A percentile compares a stretch with the other conserved stretches of the same genome.
phyloP scores from a whole-genome alignment of 2,113 vertebrate species.

The human region DNA sequence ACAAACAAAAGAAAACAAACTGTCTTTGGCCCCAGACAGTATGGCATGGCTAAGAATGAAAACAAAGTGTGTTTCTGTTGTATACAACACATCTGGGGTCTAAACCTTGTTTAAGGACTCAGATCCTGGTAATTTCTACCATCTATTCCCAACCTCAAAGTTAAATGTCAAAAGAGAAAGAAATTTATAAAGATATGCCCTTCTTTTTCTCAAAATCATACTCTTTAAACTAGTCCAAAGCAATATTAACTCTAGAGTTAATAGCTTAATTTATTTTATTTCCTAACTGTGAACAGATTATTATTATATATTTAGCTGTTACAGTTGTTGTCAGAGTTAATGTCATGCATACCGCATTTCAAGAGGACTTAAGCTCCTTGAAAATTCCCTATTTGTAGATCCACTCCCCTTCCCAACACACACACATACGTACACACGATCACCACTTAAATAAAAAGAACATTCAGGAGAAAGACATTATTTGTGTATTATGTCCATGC shows the following conservation, averaged over 20 bases:
- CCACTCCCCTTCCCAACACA: neutral
- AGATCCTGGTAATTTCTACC: neutral
- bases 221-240: neutral
- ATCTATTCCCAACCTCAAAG: neutral
- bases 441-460: constrained; percentile 31
- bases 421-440: too few species aligned
- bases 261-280: constrained; percentile 39
- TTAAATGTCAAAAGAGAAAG: neutral
- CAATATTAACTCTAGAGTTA: neutral
- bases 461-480: neutral
- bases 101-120: neutral
- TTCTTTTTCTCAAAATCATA: neutral
- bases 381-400: neutral
- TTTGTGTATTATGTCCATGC: neutral
- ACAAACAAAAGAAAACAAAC: neutral
- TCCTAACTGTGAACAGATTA: neutral
- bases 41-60: neutral
- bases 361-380: constrained; percentile 8
- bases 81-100: neutral
- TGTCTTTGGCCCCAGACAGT: neutral
- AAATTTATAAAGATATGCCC: neutral
- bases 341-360: neutral
- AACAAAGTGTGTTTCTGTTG: neutral
- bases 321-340: neutral
- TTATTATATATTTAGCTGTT: neutral